Percentiles rank a stretch among this genome's conserved stretches.
Conservation (phyloP, 2,888 invertebrate species). For the Microdon myrmicae region DNA sequence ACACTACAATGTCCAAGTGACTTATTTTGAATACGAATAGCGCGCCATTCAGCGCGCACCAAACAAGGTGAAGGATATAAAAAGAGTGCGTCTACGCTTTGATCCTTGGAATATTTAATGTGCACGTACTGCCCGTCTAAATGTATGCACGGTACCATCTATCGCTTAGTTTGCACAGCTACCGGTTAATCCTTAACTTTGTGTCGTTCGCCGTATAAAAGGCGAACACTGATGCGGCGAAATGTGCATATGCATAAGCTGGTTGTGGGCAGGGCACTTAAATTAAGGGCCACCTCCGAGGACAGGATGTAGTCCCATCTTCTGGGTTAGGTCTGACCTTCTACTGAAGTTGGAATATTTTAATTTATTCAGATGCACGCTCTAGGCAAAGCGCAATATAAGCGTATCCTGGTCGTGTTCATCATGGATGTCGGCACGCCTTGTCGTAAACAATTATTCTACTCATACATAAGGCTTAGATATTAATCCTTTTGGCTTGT, state of each 20-base stretch:
- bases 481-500: conserved; percentile 49
- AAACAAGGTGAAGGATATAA: background rate
- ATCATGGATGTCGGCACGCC: background rate
- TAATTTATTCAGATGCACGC: conserved; percentile 50
- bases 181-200: conserved; percentile 9
- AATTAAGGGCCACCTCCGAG: conserved; percentile 29
- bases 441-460: conserved; percentile 39
- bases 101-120: conserved; percentile 16
- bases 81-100: conserved; percentile 1
- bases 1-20: conserved; percentile 8
- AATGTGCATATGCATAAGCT: conserved; percentile 14
- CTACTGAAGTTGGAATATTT: conserved; percentile 40
- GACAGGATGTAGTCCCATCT: conserved; percentile 39
- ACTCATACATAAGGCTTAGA: conserved; percentile 43
- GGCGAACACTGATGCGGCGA: conserved; percentile 8
- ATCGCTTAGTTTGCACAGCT: background rate
- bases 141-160: background rate
- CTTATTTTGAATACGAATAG: conserved; percentile 29
- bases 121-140: background rate
- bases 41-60: background rate
- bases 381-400: conserved; percentile 30
- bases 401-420: conserved; percentile 14
- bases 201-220: conserved; percentile 13
- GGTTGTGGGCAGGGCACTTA: conserved; percentile 1
- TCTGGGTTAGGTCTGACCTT: conserved; percentile 18